Evolutionary conservation across 2,888 invertebrate genomes (phyloP), one percentile per base, ranked within the genome.

Genomic region (Abscondita cerata): DNA sequence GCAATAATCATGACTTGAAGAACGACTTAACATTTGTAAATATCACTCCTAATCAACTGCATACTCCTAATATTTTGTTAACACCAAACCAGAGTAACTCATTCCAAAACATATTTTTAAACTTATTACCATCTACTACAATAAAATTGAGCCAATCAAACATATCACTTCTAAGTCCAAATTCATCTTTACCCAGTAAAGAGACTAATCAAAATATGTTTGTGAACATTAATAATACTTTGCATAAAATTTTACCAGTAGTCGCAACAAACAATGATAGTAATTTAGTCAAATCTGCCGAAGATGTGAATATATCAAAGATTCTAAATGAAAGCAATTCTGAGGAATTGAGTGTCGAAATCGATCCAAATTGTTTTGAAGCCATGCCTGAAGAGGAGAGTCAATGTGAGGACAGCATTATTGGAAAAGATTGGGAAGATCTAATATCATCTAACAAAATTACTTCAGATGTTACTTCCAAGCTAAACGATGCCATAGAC

Each of bases 321-420:
- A 60, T 76, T 2, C 59, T 76, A 36, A 76, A 71, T 4, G 75
- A 76, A 56, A 71, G 66, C 3, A 78, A 78, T 67, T 74, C 74
- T 9, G 80, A 80, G 66, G 80, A 80, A 65, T 68, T 80, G 16
- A 80, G 80, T 62, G 75, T 79, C 1, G 80, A 80, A 72, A 74
- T 79, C 20, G 78, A 80, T 62, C 80, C 80, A 1, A 74, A 74
- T 8, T 74, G 75, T 55, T 79, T 76, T 63, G 68, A 72, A 48
- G 68, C 69, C 4, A 41, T 71, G 4, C 71, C 71, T 19, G 73
- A 73, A 53, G 67, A 64, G 18, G 69, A 68, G 9, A 3, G 2
- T 15, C 18, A 18, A 16, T 19, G 9, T n/a, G 16, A 12, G n/a
- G 31, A 34, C 15, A 50, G 12, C 2, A 12, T 1, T 5, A 16